Conservation (phyloP, 2,113 vertebrate species). For the Bos javanicus region DNA sequence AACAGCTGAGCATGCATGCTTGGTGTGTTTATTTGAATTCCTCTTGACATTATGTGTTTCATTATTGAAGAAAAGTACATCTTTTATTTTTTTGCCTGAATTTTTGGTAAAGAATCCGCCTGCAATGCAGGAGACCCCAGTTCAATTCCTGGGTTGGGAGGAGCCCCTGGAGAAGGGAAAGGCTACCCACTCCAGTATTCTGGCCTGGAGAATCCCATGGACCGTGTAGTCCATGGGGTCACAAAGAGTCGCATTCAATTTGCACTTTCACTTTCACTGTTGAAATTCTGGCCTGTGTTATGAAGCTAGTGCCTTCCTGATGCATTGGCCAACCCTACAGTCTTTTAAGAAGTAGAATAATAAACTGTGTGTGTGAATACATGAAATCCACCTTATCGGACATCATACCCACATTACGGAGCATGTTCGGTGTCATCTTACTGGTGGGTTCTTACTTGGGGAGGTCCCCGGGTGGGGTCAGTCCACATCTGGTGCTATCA, state of each 20-base stretch:
- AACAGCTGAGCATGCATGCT: background rate
- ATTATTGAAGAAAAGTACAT: background rate
- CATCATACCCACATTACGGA: rapidly evolving
- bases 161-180: background rate
- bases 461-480: rapidly evolving
- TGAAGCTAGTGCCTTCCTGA: background rate
- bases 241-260: rapidly evolving
- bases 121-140: background rate
- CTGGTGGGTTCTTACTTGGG: background rate
- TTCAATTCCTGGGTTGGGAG: background rate
- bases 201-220: background rate
- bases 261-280: background rate
- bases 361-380: too few species aligned
- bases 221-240: too few species aligned
- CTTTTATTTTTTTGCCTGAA: background rate
- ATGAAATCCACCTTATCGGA: background rate
- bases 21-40: background rate
- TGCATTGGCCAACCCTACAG: rapidly evolving
- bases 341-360: background rate
- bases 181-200: background rate
- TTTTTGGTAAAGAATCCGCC: background rate
- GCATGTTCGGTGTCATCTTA: rapidly evolving
- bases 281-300: background rate
- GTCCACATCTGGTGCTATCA: rapidly evolving
- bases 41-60: background rate